Evolutionary conservation across 2,797 vertebrate genomes (phyloP), one percentile per base, ranked within the genome.

Genomic region (Serranus cabrilla): DNA sequence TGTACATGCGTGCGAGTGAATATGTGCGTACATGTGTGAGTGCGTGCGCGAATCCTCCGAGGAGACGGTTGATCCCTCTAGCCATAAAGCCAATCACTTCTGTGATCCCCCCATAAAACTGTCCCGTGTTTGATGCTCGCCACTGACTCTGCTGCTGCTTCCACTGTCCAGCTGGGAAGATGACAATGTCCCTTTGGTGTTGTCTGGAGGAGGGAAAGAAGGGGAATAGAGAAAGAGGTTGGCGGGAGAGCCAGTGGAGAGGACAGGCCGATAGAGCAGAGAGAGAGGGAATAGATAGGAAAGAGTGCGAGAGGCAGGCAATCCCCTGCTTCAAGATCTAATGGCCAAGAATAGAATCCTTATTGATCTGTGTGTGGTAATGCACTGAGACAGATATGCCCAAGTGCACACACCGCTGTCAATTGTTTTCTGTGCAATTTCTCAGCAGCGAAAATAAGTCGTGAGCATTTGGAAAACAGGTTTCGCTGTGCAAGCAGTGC

Each of bases 331-430:
- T 88, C 59, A 79, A 85, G 70, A 87, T 87, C 75, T 87, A 92
- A 92, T 82, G 83, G 84, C 89, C 86, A 90, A 90, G 90, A 93
- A 94, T 92, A 94, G 91, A 90, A 92, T 78, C 82, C 40, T 68
- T 90, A 94, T 94, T 91, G 92, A 94, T 94, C 88, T 79, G 81
- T 87, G 78, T 91, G 88, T 89, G 90, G 84, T 92, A 91, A 91
- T 91, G 88, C 87, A 88, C 74, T 73, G 86, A 88, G 87, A 88
- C 83, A 90, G 85, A 86, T 86, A 82, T 87, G 85, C 84, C 79
- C 69, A 68, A 80, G 76, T 79, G 76, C 40, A 40, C 80, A 56
- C 81, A 67, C 71, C 25, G 50, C 70, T 71, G 59, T 59, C 64
- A 74, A 51, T 86, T 89, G 86, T 92, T 92, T 89, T 84, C 65